phyloP scores from a whole-genome alignment of 2,797 vertebrate genomes.

The Phaenicophaeus curvirostris region DNA sequence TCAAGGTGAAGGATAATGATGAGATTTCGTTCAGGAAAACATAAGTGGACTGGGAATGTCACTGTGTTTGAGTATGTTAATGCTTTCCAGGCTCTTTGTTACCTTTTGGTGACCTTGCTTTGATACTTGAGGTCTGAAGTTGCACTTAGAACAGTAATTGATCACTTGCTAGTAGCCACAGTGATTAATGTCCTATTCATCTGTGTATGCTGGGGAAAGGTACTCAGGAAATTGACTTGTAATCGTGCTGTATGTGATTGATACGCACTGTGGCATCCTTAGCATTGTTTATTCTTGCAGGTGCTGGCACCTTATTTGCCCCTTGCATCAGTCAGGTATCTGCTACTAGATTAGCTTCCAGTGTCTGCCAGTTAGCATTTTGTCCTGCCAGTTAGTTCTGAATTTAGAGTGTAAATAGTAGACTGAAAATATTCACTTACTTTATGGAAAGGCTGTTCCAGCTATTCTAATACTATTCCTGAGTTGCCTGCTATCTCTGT shows the following conservation, averaged over 20 bases:
- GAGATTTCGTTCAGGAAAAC: conserved; percentile 8
- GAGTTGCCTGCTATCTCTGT: background rate
- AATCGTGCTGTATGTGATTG: background rate
- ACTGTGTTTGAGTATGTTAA: conserved; percentile 14
- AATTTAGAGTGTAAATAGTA: background rate
- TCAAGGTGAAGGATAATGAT: conserved; percentile 6
- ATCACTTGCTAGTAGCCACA: conserved; percentile 14
- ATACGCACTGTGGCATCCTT: conserved; percentile 6
- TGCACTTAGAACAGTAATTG: conserved; percentile 24
- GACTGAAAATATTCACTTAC: background rate
- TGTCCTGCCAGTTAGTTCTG: background rate
- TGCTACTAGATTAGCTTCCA: background rate
- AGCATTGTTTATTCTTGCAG: background rate
- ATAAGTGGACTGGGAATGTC: background rate
- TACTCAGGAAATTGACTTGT: background rate
- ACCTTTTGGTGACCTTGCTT: conserved; percentile 51
- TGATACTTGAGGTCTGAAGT: conserved; percentile 31
- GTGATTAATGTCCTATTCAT: conserved; percentile 34
- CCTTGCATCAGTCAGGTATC: background rate
- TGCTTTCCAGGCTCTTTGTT: conserved; percentile 12
- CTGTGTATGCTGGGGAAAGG: background rate
- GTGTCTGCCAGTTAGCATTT: background rate
- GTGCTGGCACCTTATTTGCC: background rate
- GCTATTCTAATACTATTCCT: background rate
- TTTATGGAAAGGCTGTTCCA: background rate